Base-by-base conservation (phyloP, 1,140 invertebrate genomes). In the Metopolophium dirhodum region DNA sequence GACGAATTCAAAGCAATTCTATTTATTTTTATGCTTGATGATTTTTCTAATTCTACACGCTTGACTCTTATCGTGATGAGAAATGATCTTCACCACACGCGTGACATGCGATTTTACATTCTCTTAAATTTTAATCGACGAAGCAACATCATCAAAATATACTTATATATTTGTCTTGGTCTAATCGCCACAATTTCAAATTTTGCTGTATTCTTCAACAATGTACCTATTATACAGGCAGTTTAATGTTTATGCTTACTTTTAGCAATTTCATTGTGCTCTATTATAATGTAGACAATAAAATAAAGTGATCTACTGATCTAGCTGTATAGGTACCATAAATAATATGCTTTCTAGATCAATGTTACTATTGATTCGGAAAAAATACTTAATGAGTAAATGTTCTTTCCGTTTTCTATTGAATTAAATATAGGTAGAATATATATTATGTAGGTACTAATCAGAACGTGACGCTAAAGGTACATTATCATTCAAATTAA, bases 341-440 rank as follows among this genome's bases (percentile, higher is more conserved):
- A 77, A 77, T 35, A 77, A 77, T n/a, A 77, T 77, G 61, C 61
- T 77, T 77, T 77, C 61, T 77, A 35, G 61, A 77, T 77, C 61
- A n/a, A 35, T n/a, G 61, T 68, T 68, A 18, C 14, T 77, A 68
- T 77, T n/a, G n/a, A 68, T 68, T 77, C n/a, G 14, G 14, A 77
- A 77, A 77, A n/a, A 77, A 77, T 7, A 68, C 61, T 54, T 11
- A 51, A 51, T 51, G 49, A 51, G 49, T 51, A 54, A 77, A n/a
- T 35, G 30, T 77, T 77, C 14, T 77, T 77, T 77, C 14, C n/a
- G 14, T 77, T 77, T 77, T 77, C 30, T n/a, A 77, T 77, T 30
- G 30, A 77, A 77, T 77, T n/a, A 20, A 77, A 77, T 77, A 77
- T n/a, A 77, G 61, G 61, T 30, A 30, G 8, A 30, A 68, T 68